These are phyloP conservation scores for Ochropleura plecta DNA, from an alignment of 2,888 invertebrate species.

Conservation along the genomic window DNA sequence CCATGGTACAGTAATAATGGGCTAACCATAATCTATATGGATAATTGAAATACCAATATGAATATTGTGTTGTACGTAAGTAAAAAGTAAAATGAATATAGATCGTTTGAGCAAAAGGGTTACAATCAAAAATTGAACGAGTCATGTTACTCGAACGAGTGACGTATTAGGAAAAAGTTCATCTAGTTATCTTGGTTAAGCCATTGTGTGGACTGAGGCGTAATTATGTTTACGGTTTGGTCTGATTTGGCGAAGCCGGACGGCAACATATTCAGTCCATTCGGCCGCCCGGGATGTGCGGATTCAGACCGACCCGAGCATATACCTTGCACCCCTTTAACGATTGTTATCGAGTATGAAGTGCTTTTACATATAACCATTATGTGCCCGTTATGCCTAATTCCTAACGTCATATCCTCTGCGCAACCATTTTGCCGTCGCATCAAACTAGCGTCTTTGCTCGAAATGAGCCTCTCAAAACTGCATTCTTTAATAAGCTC, in stretches of 20 bases:
- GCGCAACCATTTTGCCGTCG: not conserved
- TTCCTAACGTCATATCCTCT: not conserved
- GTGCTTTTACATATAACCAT: not conserved
- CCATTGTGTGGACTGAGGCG: no score
- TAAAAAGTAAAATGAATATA: not conserved
- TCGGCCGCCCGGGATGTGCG: not conserved
- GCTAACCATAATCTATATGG: conserved; percentile 14
- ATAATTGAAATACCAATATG: conserved; percentile 27
- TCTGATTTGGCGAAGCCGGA: not conserved
- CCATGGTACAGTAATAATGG: conserved; percentile 27
- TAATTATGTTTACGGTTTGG: not conserved
- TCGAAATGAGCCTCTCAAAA: not conserved
- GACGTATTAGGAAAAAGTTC: not conserved
- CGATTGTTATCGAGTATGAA: not conserved
- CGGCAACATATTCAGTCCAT: not conserved
- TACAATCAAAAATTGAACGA: not conserved
- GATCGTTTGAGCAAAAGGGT: not conserved
- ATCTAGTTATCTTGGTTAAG: not conserved
- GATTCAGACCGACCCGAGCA: not conserved
- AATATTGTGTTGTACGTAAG: not conserved
- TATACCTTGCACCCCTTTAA: not conserved
- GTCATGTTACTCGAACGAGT: not conserved
- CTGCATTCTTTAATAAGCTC: not conserved
- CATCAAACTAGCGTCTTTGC: not conserved
- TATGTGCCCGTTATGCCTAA: not conserved